Evolutionary conservation across 2,797 vertebrate genomes (phyloP).

Genomic region (Heteromormyrus szaboi): DNA sequence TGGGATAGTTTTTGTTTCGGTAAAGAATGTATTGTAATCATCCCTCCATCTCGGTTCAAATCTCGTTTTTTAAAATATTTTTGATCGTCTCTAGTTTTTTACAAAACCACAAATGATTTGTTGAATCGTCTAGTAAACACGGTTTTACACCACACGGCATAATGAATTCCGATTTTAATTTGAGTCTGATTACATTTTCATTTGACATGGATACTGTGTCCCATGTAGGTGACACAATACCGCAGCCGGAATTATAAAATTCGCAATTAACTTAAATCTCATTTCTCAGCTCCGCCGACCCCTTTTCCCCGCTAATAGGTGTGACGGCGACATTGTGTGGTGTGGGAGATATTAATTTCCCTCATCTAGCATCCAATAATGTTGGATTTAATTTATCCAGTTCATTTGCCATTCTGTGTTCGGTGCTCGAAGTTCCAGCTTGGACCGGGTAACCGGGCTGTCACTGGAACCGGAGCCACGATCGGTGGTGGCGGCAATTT

Average conservation of each 20-base stretch:
- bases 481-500: slow-evolving; percentile 40
- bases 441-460: slow-evolving; percentile 21
- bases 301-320: slow-evolving; percentile 20
- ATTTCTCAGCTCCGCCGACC: slow-evolving; percentile 10
- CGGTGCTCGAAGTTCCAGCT: neutral
- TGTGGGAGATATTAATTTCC: slow-evolving; percentile 29
- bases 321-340: slow-evolving; percentile 23
- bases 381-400: slow-evolving; percentile 33
- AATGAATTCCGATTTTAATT: slow-evolving; percentile 17
- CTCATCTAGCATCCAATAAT: neutral
- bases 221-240: slow-evolving; percentile 14
- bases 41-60: slow-evolving; percentile 24
- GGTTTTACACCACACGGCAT: neutral
- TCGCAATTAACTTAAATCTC: slow-evolving; percentile 28
- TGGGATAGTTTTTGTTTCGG: neutral
- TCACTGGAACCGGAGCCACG: neutral
- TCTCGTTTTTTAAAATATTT: slow-evolving; percentile 35
- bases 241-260: slow-evolving; percentile 14
- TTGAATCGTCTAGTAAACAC: slow-evolving; percentile 22
- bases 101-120: neutral
- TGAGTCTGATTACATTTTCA: slow-evolving; percentile 16
- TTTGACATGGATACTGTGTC: neutral
- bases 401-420: slow-evolving; percentile 29
- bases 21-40: neutral
- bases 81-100: slow-evolving; percentile 33